Conservation (phyloP, 35 echinoderm and acorn worm species). For the Strongylocentrotus purpuratus region DNA sequence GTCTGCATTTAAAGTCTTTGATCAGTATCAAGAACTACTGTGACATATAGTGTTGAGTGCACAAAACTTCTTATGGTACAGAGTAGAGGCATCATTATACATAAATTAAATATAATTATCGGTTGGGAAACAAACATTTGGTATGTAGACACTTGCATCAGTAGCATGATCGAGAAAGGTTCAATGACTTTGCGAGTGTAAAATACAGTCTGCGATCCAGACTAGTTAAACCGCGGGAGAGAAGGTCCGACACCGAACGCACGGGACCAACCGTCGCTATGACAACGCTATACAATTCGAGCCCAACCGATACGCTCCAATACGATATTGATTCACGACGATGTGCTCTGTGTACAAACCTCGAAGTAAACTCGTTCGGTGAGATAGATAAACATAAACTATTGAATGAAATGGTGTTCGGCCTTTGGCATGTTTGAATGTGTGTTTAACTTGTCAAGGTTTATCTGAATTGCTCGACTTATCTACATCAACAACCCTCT, state of each 20-base stretch:
- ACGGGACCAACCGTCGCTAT: neutral
- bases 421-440: neutral
- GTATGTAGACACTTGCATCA: too few species aligned
- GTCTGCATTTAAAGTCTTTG: too few species aligned
- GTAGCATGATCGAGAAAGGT: too few species aligned
- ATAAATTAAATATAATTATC: too few species aligned
- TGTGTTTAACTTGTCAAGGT: neutral
- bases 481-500: neutral
- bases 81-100: too few species aligned
- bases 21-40: too few species aligned
- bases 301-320: neutral
- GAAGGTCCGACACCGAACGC: neutral
- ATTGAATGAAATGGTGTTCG: neutral
- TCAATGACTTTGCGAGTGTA: too few species aligned
- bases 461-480: neutral
- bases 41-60: too few species aligned
- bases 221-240: neutral
- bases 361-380: neutral
- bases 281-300: constrained; percentile 7
- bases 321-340: constrained; percentile 19
- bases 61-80: too few species aligned
- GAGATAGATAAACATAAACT: neutral
- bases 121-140: too few species aligned
- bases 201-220: neutral
- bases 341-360: neutral